Evolutionary conservation across 2,797 vertebrate species (phyloP).

Genomic region (Xenops minutus): DNA sequence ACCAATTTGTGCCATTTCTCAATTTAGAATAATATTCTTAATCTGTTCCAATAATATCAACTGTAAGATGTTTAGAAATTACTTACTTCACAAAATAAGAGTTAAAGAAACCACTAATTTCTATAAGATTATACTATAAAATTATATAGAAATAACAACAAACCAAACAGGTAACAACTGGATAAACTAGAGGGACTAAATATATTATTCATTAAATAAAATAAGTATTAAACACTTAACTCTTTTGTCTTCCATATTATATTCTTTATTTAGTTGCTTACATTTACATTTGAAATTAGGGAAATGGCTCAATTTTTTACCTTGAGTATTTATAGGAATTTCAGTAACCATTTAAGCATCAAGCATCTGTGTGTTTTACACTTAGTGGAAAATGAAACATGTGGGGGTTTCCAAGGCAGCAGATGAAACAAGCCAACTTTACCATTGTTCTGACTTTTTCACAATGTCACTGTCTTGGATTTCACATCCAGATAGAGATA

Average conservation of each 20-base stretch:
- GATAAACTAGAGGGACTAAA: neutral
- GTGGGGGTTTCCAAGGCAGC: constrained; percentile 52
- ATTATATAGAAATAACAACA: neutral
- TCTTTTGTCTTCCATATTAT: neutral
- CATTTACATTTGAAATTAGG: neutral
- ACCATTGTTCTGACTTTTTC: constrained; percentile 61
- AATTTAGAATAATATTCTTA: constrained; percentile 33
- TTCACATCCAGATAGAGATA: constrained; percentile 68
- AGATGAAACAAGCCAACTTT: constrained; percentile 54
- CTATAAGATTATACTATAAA: neutral
- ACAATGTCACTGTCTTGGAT: constrained; percentile 66
- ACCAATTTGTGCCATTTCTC: constrained; percentile 25
- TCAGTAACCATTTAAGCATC: neutral
- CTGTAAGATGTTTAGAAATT: neutral
- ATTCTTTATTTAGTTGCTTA: neutral
- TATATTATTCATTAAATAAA: neutral
- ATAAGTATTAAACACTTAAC: neutral
- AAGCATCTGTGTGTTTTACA: constrained; percentile 12
- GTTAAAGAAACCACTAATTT: neutral
- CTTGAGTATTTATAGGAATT: constrained; percentile 38
- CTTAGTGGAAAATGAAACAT: constrained; percentile 11
- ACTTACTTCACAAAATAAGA: neutral
- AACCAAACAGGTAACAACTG: neutral
- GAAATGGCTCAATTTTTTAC: neutral
- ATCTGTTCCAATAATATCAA: constrained; percentile 8